phyloP scores from a whole-genome alignment of 2,888 invertebrate genomes.

The Cephus pulcher region DNA sequence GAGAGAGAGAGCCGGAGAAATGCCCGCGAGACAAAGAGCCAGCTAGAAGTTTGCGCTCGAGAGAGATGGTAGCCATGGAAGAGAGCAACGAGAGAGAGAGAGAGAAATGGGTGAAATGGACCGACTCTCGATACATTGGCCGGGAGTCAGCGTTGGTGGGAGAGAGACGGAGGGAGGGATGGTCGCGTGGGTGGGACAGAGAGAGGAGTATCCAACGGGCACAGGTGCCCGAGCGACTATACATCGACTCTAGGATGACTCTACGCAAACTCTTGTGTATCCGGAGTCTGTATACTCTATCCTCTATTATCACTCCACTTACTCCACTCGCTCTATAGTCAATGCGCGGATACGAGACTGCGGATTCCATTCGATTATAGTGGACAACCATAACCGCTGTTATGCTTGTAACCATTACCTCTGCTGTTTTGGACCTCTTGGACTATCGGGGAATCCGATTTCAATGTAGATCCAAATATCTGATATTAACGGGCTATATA shows the following conservation, averaged over 20 bases:
- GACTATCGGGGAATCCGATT: not conserved
- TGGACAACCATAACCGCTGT: not conserved
- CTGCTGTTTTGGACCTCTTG: not conserved
- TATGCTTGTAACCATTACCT: not conserved
- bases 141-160: slow-evolving; percentile 18
- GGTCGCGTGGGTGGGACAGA: slow-evolving; percentile 10
- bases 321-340: not conserved
- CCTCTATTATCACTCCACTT: not conserved
- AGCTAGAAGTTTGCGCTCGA: not conserved
- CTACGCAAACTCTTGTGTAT: not conserved
- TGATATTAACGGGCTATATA: not conserved
- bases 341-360: not conserved
- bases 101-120: slow-evolving; percentile 13
- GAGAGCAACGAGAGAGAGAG: slow-evolving; percentile 19
- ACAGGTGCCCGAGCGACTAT: slow-evolving; percentile 16
- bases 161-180: slow-evolving; percentile 16
- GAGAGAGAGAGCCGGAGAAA: slow-evolving; percentile 23
- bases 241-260: not conserved
- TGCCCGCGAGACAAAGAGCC: slow-evolving; percentile 2
- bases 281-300: not conserved
- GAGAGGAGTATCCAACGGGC: slow-evolving; percentile 9
- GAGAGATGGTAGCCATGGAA: not conserved
- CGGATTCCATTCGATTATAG: not conserved
- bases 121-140: slow-evolving; percentile 14
- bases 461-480: not conserved